A percentile compares a stretch with the other conserved stretches of the same genome.
Evolutionary conservation across 2,888 invertebrate species (phyloP).

Genomic region (Cerceris rybyensis): DNA sequence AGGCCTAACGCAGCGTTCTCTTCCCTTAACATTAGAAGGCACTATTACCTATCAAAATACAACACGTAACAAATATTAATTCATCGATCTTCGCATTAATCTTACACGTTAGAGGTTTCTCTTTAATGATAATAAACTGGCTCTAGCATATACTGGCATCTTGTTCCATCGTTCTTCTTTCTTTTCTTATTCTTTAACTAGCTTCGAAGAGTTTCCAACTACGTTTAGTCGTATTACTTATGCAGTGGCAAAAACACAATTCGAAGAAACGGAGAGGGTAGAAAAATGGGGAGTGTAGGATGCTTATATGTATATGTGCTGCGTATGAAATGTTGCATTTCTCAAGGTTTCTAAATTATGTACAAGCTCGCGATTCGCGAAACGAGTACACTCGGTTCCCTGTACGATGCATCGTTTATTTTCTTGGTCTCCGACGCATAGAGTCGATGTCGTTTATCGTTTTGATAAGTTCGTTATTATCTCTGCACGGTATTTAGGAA

Average conservation of each 20-base stretch:
- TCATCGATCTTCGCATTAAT: slow-evolving; percentile 60
- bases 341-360: slow-evolving; percentile 52
- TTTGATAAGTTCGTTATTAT: slow-evolving; percentile 1
- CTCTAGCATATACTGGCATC: slow-evolving; percentile 79
- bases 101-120: slow-evolving; percentile 68
- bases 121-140: slow-evolving; percentile 74
- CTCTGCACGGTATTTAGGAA: too few species aligned
- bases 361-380: slow-evolving; percentile 39
- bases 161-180: slow-evolving; percentile 62
- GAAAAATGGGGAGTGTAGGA: slow-evolving; percentile 5
- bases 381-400: slow-evolving; percentile 22
- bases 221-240: slow-evolving; percentile 47
- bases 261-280: slow-evolving; percentile 45
- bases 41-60: slow-evolving; percentile 76
- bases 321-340: slow-evolving; percentile 39
- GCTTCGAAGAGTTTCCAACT: slow-evolving; percentile 52
- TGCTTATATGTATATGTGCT: slow-evolving; percentile 21
- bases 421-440: slow-evolving; percentile 20
- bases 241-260: slow-evolving; percentile 36
- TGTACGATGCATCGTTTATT: slow-evolving; percentile 13
- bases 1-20: slow-evolving; percentile 69
- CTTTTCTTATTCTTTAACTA: slow-evolving; percentile 30
- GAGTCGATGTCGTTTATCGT: slow-evolving; percentile 30
- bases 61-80: slow-evolving; percentile 70
- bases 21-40: slow-evolving; percentile 77